Conservation (phyloP, 1,140 invertebrate genomes). For the Drosophila oshimai region DNA sequence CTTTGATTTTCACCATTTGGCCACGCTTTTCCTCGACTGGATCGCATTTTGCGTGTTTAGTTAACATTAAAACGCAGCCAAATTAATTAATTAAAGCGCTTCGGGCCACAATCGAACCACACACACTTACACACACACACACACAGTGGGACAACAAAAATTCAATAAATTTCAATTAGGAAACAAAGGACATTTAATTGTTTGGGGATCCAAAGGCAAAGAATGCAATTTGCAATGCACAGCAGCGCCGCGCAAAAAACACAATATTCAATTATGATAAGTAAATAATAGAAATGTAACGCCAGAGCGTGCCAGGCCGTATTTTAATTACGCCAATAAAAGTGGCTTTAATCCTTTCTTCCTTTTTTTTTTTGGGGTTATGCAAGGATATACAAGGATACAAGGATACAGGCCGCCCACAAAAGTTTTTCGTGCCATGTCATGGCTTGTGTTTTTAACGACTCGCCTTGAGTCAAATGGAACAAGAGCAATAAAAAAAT, state of each 20-base stretch:
- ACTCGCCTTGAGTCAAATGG: conserved; percentile 27
- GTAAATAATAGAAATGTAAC: conserved; percentile 49
- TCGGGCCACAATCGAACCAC: conserved; percentile 30
- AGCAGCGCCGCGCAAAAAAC: conserved; percentile 15
- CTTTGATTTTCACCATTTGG: conserved; percentile 26
- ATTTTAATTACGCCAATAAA: conserved; percentile 56
- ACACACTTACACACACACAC: background rate
- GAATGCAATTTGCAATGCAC: conserved; percentile 47
- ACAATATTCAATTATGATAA: conserved; percentile 49
- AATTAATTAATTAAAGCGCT: conserved; percentile 77
- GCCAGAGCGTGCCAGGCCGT: conserved; percentile 12
- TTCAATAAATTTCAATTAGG: conserved; percentile 56
- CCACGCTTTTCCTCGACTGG: background rate
- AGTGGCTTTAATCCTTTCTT: conserved; percentile 19
- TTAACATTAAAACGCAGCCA: conserved; percentile 66
- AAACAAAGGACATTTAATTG: conserved; percentile 54
- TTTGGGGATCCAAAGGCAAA: conserved; percentile 10
- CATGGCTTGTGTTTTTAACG: conserved; percentile 66
- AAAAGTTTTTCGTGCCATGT: conserved; percentile 53
- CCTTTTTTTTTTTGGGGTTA: background rate
- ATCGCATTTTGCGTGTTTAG: conserved; percentile 48
- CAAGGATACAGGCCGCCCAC: too few species aligned
- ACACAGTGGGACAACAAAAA: conserved; percentile 4
- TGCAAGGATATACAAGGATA: background rate
- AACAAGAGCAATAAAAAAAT: conserved; percentile 73